Evolutionary conservation across 1,140 invertebrate genomes (phyloP).

Genomic region (Heterodera schachtii): DNA sequence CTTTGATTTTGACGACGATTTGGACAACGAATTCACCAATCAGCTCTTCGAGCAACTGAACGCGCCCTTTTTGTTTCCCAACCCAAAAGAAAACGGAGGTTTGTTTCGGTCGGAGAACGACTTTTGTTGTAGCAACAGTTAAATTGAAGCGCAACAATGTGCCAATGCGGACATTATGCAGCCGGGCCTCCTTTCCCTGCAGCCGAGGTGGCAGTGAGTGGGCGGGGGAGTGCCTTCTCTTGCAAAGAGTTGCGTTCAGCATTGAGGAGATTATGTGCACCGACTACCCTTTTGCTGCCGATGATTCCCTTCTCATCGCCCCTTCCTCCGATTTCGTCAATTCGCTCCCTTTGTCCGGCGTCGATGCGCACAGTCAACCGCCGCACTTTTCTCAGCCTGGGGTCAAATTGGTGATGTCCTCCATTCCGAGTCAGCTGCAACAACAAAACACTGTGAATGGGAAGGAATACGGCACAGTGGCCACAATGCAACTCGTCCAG

Average conservation of each 20-base stretch:
- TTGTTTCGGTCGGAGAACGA: not conserved
- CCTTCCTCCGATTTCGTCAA: not conserved
- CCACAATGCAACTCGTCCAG: not conserved
- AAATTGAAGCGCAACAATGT: conserved; percentile 69
- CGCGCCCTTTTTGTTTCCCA: conserved; percentile 91
- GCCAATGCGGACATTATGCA: conserved; percentile 92
- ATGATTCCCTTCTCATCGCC: conserved; percentile 1
- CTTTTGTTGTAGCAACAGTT: not conserved
- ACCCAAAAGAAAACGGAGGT: conserved; percentile 77
- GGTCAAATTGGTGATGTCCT: not conserved
- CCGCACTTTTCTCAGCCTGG: conserved; percentile 26
- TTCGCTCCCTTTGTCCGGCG: conserved; percentile 17
- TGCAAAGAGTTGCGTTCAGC: conserved; percentile 68
- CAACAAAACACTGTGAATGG: conserved; percentile 7
- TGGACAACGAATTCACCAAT: conserved; percentile 64
- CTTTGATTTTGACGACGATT: conserved; percentile 54
- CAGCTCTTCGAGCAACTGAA: conserved; percentile 71
- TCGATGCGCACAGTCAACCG: conserved; percentile 6
- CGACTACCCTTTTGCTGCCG: conserved; percentile 24
- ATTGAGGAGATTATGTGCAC: conserved; percentile 84
- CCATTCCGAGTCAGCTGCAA: conserved; percentile 16
- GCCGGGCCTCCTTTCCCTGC: conserved; percentile 89
- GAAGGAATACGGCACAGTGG: conserved; percentile 11
- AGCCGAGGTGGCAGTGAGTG: conserved; percentile 71
- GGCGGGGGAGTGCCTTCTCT: no score